Conservation (phyloP, 2,888 invertebrate species). For the Melieria omissa region DNA sequence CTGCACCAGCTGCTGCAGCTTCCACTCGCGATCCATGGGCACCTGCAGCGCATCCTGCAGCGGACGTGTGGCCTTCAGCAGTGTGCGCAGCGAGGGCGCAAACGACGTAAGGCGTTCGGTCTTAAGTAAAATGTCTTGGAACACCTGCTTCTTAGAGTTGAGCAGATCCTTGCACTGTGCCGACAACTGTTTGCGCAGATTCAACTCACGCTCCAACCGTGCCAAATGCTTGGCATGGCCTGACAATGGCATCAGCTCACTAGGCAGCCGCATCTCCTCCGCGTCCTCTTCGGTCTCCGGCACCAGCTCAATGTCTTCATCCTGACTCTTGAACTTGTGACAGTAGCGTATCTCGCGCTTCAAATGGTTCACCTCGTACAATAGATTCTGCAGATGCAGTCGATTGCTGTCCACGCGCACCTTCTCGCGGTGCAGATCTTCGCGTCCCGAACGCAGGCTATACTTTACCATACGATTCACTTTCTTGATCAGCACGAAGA, state of each 20-base stretch:
- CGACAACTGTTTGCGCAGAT: slow-evolving; percentile 85
- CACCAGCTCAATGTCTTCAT: slow-evolving; percentile 91
- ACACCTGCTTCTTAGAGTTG: slow-evolving; percentile 80
- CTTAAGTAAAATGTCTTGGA: slow-evolving; percentile 79
- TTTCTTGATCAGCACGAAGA: slow-evolving; percentile 87
- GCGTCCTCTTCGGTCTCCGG: slow-evolving; percentile 84
- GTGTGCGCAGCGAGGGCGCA: slow-evolving; percentile 79
- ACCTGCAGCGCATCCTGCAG: slow-evolving; percentile 88
- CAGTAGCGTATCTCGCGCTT: slow-evolving; percentile 96
- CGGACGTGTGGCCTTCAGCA: slow-evolving; percentile 85
- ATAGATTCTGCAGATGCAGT: slow-evolving; percentile 88
- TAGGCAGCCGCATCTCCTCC: slow-evolving; percentile 71
- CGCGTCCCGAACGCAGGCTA: slow-evolving; percentile 83
- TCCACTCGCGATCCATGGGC: slow-evolving; percentile 80
- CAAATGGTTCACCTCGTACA: slow-evolving; percentile 94
- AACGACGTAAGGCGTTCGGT: slow-evolving; percentile 83
- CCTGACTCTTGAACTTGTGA: slow-evolving; percentile 93
- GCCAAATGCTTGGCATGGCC: slow-evolving; percentile 85
- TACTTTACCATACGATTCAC: slow-evolving; percentile 91
- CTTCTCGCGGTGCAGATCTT: slow-evolving; percentile 84
- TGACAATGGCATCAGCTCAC: slow-evolving; percentile 70
- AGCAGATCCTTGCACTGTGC: slow-evolving; percentile 80
- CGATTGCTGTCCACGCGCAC: slow-evolving; percentile 90
- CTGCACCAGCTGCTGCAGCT: slow-evolving; percentile 79
- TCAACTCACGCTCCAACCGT: slow-evolving; percentile 90